Conservation (phyloP, 1,140 invertebrate genomes). For the Apis laboriosa region DNA sequence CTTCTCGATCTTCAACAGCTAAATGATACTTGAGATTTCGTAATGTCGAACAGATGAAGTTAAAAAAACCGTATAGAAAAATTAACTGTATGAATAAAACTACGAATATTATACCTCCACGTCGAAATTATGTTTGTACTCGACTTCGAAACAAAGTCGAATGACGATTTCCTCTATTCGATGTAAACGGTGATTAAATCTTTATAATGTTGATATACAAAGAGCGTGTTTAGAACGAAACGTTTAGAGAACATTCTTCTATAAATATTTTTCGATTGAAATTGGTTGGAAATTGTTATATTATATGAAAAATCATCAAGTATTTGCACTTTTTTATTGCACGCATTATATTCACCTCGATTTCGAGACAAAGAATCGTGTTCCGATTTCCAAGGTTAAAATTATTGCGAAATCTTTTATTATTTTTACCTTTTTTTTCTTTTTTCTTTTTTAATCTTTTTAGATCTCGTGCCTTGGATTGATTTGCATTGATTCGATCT, state of each 20-base stretch:
- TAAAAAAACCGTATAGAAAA: slow-evolving; percentile 15
- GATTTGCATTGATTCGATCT: no score
- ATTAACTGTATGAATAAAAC: slow-evolving; percentile 21
- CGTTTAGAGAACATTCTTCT: background rate
- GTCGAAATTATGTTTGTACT: background rate
- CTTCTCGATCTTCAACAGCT: no score
- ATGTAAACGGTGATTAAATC: no score
- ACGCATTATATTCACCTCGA: background rate
- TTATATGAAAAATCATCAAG: no score
- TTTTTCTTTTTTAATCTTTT: no score
- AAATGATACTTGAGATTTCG: background rate
- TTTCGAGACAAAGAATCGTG: background rate
- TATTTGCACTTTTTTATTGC: no score
- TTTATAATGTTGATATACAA: background rate
- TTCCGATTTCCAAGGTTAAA: no score
- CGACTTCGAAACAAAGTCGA: slow-evolving; percentile 18
- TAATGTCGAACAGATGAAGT: background rate
- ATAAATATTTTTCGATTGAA: background rate
- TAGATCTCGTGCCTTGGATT: no score
- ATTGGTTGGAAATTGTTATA: no score
- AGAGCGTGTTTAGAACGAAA: slow-evolving; percentile 1
- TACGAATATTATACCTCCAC: background rate
- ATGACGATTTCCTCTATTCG: background rate
- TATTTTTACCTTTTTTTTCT: no score
- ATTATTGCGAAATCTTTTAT: no score